Conservation (phyloP, 2,888 invertebrate species). For the Dromius quadrimaculatus region DNA sequence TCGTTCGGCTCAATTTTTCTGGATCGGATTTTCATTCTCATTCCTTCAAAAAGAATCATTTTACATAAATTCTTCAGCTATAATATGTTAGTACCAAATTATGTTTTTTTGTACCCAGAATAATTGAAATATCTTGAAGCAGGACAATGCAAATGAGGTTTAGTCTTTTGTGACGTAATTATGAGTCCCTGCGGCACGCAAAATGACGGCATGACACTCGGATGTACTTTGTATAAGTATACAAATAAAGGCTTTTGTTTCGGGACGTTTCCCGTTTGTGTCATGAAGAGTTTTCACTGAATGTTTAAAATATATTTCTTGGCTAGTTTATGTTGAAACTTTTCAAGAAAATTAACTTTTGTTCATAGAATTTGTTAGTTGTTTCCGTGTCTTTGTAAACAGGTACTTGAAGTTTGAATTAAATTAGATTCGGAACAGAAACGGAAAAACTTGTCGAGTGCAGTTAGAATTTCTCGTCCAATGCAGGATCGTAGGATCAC, state of each 20-base stretch:
- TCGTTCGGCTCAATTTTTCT: too few species aligned
- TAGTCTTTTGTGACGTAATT: slow-evolving; percentile 28
- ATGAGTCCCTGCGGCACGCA: slow-evolving; percentile 4
- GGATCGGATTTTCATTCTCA: too few species aligned
- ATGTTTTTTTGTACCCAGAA: slow-evolving; percentile 4
- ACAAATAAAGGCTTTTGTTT: slow-evolving; percentile 38
- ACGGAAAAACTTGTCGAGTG: too few species aligned
- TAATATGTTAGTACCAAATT: too few species aligned
- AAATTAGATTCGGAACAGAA: too few species aligned
- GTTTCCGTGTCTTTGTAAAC: slow-evolving; percentile 13
- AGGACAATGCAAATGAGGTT: slow-evolving; percentile 15
- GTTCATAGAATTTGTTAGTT: slow-evolving; percentile 22
- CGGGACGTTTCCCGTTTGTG: not conserved
- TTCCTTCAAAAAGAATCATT: too few species aligned
- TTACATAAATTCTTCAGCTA: too few species aligned
- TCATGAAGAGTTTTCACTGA: slow-evolving; percentile 17
- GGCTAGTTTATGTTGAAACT: slow-evolving; percentile 18
- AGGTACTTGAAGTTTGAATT: too few species aligned
- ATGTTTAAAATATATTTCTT: slow-evolving; percentile 16
- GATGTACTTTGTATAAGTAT: slow-evolving; percentile 42
- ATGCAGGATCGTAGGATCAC: too few species aligned
- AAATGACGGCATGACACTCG: slow-evolving; percentile 19
- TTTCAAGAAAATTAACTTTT: slow-evolving; percentile 36
- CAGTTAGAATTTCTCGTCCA: too few species aligned
- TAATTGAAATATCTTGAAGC: slow-evolving; percentile 27